These are phyloP conservation scores for Sminthurides bifidus DNA, from an alignment of 1,140 invertebrate species.

Conservation along the genomic window DNA sequence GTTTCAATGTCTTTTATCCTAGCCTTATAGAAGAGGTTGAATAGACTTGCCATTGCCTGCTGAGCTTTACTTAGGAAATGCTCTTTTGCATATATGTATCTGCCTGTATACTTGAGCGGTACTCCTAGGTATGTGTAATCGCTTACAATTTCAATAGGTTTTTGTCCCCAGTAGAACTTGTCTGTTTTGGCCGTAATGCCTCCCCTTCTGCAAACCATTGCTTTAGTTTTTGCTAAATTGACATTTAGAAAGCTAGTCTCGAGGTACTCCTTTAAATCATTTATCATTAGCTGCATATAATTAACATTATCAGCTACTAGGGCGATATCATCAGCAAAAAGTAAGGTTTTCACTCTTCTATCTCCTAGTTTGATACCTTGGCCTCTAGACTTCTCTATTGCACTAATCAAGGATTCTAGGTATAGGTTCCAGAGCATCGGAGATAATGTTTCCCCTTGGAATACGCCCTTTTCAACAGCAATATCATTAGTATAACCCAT, in stretches of 20 bases:
- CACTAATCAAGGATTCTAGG: background rate
- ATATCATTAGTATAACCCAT: background rate
- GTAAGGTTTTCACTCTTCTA: background rate
- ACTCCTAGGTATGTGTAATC: too few relatives aligned
- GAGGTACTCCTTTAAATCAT: background rate
- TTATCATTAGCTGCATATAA: background rate
- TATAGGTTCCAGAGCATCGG: background rate
- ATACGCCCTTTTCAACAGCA: background rate
- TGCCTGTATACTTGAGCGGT: too few relatives aligned
- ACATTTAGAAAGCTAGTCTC: background rate
- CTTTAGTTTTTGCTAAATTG: background rate
- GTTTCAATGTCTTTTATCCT: too few relatives aligned
- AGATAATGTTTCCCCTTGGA: constrained; percentile 11
- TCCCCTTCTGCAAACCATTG: too few relatives aligned
- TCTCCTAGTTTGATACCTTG: background rate
- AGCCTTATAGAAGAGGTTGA: too few relatives aligned
- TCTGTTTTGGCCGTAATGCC: too few relatives aligned
- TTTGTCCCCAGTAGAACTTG: too few relatives aligned
- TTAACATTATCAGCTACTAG: background rate
- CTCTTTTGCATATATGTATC: too few relatives aligned
- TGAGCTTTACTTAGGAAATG: too few relatives aligned
- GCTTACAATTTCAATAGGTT: too few relatives aligned
- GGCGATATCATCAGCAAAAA: background rate
- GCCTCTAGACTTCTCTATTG: background rate
- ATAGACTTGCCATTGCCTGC: too few relatives aligned